Evolutionary conservation across 37 sponge, comb jelly and placozoan species (phyloP).

Genomic region (Aphrocallistes beatrix): DNA sequence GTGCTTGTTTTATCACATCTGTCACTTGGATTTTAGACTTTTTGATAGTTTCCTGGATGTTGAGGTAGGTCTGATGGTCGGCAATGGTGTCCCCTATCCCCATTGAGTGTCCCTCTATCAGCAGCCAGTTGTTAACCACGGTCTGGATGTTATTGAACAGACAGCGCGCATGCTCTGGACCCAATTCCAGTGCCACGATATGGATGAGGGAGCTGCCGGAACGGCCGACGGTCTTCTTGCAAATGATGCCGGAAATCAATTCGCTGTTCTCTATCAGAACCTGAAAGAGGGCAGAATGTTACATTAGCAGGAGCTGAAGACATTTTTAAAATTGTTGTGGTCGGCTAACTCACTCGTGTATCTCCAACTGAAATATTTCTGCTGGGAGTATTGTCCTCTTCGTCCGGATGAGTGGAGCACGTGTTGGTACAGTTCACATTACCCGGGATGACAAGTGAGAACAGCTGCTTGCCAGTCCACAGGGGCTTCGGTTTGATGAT

Average conservation of each 20-base stretch:
- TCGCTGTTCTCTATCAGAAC: constrained; percentile 89
- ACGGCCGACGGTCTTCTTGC: constrained; percentile 93
- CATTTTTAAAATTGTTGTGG: neutral
- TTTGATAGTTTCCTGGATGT: constrained; percentile 85
- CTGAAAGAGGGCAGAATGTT: constrained; percentile 24
- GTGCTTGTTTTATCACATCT: constrained; percentile 96
- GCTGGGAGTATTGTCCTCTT: constrained; percentile 83
- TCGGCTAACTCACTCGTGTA: constrained; percentile 63
- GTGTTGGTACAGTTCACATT: constrained; percentile 72
- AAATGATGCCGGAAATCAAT: constrained; percentile 79
- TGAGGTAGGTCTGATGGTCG: constrained; percentile 76
- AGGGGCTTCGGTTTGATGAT: constrained; percentile 95
- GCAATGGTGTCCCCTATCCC: constrained; percentile 99
- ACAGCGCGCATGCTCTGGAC: constrained; percentile 68
- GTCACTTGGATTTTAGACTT: constrained; percentile 89
- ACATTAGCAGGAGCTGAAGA: neutral
- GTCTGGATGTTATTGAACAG: constrained; percentile 93
- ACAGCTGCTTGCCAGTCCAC: constrained; percentile 99
- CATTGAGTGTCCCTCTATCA: constrained; percentile 94
- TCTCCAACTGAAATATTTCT: constrained; percentile 91
- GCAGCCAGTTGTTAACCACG: constrained; percentile 89
- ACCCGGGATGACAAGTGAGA: constrained; percentile 88
- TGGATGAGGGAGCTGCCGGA: constrained; percentile 87
- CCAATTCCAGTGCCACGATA: constrained; percentile 74
- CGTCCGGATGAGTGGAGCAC: constrained; percentile 78